Base-by-base conservation (phyloP, 2,888 invertebrate genomes). In the Esperia sulphurella region DNA sequence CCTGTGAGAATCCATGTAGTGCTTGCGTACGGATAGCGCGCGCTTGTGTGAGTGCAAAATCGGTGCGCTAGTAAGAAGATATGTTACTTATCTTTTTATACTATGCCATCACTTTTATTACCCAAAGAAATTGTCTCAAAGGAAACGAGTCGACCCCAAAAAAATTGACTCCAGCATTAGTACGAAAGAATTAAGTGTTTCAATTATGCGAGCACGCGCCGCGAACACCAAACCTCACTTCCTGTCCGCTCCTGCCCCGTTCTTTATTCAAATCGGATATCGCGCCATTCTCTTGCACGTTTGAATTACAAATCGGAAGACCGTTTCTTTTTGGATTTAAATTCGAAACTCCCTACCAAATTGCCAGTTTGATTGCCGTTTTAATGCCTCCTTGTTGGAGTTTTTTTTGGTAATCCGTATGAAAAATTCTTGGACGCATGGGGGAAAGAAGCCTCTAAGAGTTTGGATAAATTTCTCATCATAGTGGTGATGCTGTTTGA, bases 291-390 rank as follows among this genome's bases (percentile, higher is more conserved):
- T 79, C 80, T 81, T 75, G 73, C 75, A 83, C 77, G 83, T 86
- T 86, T 84, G 87, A 81, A 87, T 84, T 83, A 79, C 87, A 84
- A 85, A 87, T 86, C 84, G 83, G 80, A 79, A 75, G 71, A 68
- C 72, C 67, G 79, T 80, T 79, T 81, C 82, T 84, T 84, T 81
- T 67, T 65, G 72, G 76, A 80, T 83, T 79, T 77, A 77, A 81
- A 81, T 79, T 77, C 71, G 64, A 67, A 72, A 72, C 74, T 72
- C 75, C 80, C 63, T 61, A 59, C 68, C 68, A 71, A 80, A 85
- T 86, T 86, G 81, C 78, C 83, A 71, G 83, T 85, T 84, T 83
- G 81, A 85, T 85, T 81, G 83, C 83, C 76, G 71, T 81, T 80
- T 83, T 83, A 85, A 84, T 83, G 81, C 79, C 47, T 38, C 38